phyloP scores from a whole-genome alignment of 2,113 vertebrate genomes.

The Onychostoma macrolepis region DNA sequence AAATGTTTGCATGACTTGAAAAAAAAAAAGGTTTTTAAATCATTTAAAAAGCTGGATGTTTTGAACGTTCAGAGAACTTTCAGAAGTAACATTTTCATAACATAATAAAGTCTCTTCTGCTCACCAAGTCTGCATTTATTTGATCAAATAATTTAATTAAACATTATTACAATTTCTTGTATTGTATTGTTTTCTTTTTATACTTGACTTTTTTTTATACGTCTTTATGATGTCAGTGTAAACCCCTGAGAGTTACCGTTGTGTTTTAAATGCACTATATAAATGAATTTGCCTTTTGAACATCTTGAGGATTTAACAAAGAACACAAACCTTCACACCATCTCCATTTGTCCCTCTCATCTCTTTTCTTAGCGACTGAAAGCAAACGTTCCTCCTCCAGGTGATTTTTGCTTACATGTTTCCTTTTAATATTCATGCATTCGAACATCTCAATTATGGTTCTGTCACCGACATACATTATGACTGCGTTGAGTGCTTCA shows the following conservation, averaged over 20 bases:
- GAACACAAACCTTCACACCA: not conserved
- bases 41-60: not conserved
- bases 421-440: slow-evolving; percentile 25
- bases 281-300: not conserved
- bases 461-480: slow-evolving; percentile 3
- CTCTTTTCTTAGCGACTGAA: not conserved
- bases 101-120: no score
- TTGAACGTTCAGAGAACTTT: no score
- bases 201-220: not conserved
- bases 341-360: not conserved
- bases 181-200: not conserved
- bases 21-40: not conserved
- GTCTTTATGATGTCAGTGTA: not conserved
- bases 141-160: no score
- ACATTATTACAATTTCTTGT: no score
- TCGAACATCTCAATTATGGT: slow-evolving; percentile 36
- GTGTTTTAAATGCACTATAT: not conserved
- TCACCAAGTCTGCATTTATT: no score
- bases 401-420: slow-evolving; percentile 13
- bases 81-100: not conserved
- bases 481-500: slow-evolving; percentile 14
- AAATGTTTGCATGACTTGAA: not conserved
- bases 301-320: not conserved
- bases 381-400: not conserved
- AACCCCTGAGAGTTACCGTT: not conserved